Base-by-base conservation (phyloP, 2,888 invertebrate species). In the Amphipoea lucens region DNA sequence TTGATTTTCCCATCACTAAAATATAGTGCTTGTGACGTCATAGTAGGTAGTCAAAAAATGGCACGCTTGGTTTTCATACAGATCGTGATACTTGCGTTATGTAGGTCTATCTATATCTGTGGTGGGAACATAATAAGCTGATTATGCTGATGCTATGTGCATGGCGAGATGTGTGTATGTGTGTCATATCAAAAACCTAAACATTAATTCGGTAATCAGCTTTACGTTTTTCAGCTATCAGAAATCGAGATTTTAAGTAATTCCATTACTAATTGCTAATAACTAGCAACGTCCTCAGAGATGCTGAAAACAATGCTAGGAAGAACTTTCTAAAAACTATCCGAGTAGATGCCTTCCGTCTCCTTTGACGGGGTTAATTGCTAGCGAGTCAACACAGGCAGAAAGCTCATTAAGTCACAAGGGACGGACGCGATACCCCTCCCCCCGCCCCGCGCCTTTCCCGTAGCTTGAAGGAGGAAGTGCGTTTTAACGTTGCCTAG, bases 401-500 rank as follows among this genome's bases (percentile, higher is more conserved):
- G 90, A 87, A 87, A 89, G 90, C 92, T 92, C 91, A 90, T 92
- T 92, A 92, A 87, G 88, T 83, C 88, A 83, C 85, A 82, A 84
- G 86, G 87, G 80, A 85, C 84, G 73, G 79, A 84, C 79, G 74
- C 40, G 67, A 51, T 67, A 62, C 85, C 74, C 67, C 60, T 40
- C 20, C 67, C 57, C 48, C 54, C 14, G 1, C 7, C 45, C 63
- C 9, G n/a, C 17, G 42, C 23, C 65, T 36, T 67, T 5, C 54
- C 29, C 40, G 45, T 12, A 65, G 63, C 36, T 48, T 48, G 48
- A 4, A 54, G 12, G 72, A 68, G 74, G 73, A 79, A 76, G 76
- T 80, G 86, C 82, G 88, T 86, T 80, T 69, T 62, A 78, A 78
- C 48, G 17, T 57, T 77, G 62, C 42, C 51, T 73, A 62, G 42